These are phyloP conservation scores for Xestoiulus laeticollis DNA, from an alignment of 2,888 invertebrate genomes.

Conservation along the genomic window DNA sequence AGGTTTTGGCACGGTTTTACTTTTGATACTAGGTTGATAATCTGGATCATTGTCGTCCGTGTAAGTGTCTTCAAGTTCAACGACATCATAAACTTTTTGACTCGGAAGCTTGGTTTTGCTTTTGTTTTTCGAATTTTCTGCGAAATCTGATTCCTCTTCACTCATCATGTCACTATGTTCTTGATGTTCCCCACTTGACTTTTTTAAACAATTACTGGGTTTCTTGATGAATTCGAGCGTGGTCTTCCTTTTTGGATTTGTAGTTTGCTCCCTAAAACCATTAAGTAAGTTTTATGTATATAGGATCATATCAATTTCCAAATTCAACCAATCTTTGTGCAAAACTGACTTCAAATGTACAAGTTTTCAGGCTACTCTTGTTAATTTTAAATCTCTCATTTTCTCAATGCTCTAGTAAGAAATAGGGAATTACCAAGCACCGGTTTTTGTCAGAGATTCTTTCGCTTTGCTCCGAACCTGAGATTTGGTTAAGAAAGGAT, in stretches of 20 bases:
- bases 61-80: neutral
- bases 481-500: neutral
- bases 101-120: neutral
- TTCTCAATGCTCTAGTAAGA: too few species aligned
- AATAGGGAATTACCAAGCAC: too few species aligned
- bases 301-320: too few species aligned
- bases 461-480: conserved; percentile 41
- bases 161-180: neutral
- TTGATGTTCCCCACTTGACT: neutral
- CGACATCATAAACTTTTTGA: neutral
- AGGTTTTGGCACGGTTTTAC: neutral
- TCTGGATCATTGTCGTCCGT: neutral
- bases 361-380: too few species aligned
- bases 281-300: neutral
- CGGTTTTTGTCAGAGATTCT: neutral
- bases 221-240: neutral
- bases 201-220: neutral
- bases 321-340: too few species aligned
- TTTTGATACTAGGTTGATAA: neutral
- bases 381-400: too few species aligned
- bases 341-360: too few species aligned
- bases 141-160: neutral
- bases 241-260: neutral
- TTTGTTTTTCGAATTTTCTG: neutral
- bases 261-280: neutral